A percentile compares a stretch with the other conserved stretches of the same genome.
phyloP scores from a whole-genome alignment of 2,888 invertebrate genomes.

The Ophion costatus region DNA sequence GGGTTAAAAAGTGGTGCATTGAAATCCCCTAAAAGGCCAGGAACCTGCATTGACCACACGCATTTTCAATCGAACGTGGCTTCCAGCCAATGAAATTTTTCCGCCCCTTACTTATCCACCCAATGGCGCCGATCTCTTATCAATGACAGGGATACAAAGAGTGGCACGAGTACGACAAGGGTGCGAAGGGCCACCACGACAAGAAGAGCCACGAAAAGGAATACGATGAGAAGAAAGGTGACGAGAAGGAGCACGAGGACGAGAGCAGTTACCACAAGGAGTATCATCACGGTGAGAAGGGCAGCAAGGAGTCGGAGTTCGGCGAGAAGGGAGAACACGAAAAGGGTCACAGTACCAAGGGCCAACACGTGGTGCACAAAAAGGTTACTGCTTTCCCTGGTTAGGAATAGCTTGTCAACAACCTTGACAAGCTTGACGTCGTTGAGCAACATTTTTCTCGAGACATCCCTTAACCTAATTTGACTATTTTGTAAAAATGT shows the following conservation, averaged over 20 bases:
- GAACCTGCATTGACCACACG: too few relatives aligned
- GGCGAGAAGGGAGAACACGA: slow-evolving; percentile 82
- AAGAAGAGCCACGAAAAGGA: slow-evolving; percentile 88
- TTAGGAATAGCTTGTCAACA: neutral
- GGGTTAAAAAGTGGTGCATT: too few relatives aligned
- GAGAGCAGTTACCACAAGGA: slow-evolving; percentile 88
- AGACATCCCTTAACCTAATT: too few relatives aligned
- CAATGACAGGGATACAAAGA: slow-evolving; percentile 73
- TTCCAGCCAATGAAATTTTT: neutral
- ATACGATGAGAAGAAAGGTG: slow-evolving; percentile 88
- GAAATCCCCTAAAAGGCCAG: too few relatives aligned
- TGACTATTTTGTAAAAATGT: too few relatives aligned
- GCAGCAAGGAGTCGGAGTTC: slow-evolving; percentile 82
- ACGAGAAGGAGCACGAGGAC: slow-evolving; percentile 87
- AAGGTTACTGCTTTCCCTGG: slow-evolving; percentile 76
- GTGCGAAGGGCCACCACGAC: slow-evolving; percentile 87
- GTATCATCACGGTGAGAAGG: slow-evolving; percentile 88
- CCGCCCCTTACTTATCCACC: neutral
- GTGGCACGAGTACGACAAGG: slow-evolving; percentile 80
- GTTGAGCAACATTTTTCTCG: too few relatives aligned
- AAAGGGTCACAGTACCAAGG: slow-evolving; percentile 84
- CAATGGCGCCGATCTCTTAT: slow-evolving; percentile 16
- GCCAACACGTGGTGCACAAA: slow-evolving; percentile 83
- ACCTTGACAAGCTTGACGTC: too few relatives aligned
- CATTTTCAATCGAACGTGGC: neutral